Base-by-base conservation (phyloP, 2,797 vertebrate species). In the Catharus ustulatus region DNA sequence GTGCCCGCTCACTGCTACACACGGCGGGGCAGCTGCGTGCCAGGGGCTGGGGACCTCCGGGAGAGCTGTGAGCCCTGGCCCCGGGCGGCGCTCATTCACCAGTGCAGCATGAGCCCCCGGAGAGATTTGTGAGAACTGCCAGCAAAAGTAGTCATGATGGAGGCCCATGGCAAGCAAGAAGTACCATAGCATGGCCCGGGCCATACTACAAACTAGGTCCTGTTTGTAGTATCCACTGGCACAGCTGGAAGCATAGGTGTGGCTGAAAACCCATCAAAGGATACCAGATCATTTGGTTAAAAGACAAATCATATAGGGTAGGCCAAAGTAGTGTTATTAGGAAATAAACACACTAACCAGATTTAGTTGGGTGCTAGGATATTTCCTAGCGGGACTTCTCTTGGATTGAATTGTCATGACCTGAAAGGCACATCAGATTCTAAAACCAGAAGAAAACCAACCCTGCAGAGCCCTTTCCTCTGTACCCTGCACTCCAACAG, bases 191-290 rank as follows among this genome's bases (percentile, higher is more conserved):
- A 5, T 1, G 3, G 32, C 13, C 29, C 1, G 13, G 40, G 13
- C 40, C 40, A 40, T 13, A 40, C 40, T 40, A 15, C 40, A 40
- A 40, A 40, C 40, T 15, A 58, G 2, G 1, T 12, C 30, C 0
- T 0, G 7, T 36, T 63, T 4, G 0, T 40, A 3, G 6, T 22
- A 4, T 38, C 29, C 2, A 2, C 51, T 73, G 74, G 46, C 30
- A 10, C 6, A 14, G 30, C 5, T 2, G 3, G 16, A 14, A 5
- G 2, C 2, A 1, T 13, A 20, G n/a, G 12, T 3, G 0, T 4
- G 16, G 29, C 52, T 64, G 68, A 52, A 66, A 61, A 63, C 5
- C 23, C 6, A 26, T 42, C n/a, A 17, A 19, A 71, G 34, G 26
- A 26, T 11, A n/a, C 4, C 29, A 13, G 34, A 34, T 36, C 7